A percentile compares a stretch with the other conserved stretches of the same genome.
phyloP scores from a whole-genome alignment of 2,888 invertebrate species.

The Operophtera brumata region DNA sequence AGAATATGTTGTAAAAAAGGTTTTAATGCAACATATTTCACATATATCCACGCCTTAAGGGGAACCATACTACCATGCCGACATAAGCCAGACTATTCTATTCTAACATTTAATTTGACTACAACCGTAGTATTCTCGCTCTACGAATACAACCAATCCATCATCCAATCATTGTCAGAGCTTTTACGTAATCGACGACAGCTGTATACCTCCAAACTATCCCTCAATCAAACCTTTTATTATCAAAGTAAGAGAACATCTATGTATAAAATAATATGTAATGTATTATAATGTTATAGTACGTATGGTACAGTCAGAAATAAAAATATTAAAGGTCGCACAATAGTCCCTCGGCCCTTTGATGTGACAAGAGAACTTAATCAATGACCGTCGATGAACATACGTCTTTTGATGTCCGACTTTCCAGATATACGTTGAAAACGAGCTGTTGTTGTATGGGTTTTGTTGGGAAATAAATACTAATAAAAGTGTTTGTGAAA shows the following conservation, averaged over 20 bases:
- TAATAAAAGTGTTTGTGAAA: too few relatives aligned
- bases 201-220: conserved; percentile 4
- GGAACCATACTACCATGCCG: too few relatives aligned
- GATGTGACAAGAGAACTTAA: conserved; percentile 74
- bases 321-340: conserved; percentile 62
- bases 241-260: conserved; percentile 14
- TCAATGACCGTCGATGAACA: conserved; percentile 66
- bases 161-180: conserved; percentile 12
- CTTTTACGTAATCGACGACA: conserved; percentile 16
- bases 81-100: too few relatives aligned
- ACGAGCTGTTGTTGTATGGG: conserved; percentile 26
- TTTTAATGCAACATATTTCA: too few relatives aligned
- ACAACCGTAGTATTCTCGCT: too few relatives aligned
- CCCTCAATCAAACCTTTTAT: conserved; percentile 24
- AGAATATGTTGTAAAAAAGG: too few relatives aligned
- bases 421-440: conserved; percentile 30
- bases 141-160: too few relatives aligned
- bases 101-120: background rate
- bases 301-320: conserved; percentile 28
- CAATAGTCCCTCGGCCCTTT: conserved; percentile 65
- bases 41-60: too few relatives aligned
- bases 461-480: conserved; percentile 23
- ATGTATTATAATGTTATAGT: background rate
- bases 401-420: conserved; percentile 60
- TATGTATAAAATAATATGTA: conserved; percentile 11